These are phyloP conservation scores for Catagonus wagneri DNA, from an alignment of 2,113 vertebrate genomes.

Conservation along the genomic window DNA sequence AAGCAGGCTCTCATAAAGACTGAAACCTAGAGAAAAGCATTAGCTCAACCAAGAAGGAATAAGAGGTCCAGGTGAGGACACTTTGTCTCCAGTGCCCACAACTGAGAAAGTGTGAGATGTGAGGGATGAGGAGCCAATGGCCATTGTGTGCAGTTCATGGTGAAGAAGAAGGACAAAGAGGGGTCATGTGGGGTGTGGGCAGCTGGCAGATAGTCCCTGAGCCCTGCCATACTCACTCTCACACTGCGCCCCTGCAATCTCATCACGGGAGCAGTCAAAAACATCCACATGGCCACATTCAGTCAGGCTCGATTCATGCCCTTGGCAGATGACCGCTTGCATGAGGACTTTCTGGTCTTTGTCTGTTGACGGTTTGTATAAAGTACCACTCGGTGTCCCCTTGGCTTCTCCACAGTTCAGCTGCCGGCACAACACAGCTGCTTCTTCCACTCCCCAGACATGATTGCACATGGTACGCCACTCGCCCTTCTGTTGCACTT, in stretches of 20 bases:
- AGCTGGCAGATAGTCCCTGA: background rate
- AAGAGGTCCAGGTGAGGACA: background rate
- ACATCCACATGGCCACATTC: background rate
- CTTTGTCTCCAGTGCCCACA: background rate
- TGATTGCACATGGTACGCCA: conserved; percentile 74
- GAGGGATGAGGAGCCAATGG: fast-evolving
- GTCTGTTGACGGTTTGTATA: background rate
- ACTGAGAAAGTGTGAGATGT: background rate
- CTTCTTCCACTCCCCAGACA: background rate
- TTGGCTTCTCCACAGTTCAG: conserved; percentile 60
- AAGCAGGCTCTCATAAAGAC: background rate
- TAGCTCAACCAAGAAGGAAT: background rate
- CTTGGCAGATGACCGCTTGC: background rate
- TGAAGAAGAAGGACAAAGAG: background rate
- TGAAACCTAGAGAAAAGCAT: background rate
- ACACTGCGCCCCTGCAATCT: conserved; percentile 62
- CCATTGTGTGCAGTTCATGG: too few relatives aligned
- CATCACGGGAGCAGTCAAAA: fast-evolving
- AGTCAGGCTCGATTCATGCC: background rate
- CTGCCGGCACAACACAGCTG: conserved; percentile 67
- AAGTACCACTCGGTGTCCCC: fast-evolving
- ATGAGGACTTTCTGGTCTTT: background rate
- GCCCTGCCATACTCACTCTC: conserved; percentile 47
- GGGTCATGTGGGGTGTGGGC: fast-evolving
- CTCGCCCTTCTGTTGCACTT: conserved; percentile 3